Base-by-base conservation (phyloP, 2,888 invertebrate species). In the Tetanocera ferruginea region DNA sequence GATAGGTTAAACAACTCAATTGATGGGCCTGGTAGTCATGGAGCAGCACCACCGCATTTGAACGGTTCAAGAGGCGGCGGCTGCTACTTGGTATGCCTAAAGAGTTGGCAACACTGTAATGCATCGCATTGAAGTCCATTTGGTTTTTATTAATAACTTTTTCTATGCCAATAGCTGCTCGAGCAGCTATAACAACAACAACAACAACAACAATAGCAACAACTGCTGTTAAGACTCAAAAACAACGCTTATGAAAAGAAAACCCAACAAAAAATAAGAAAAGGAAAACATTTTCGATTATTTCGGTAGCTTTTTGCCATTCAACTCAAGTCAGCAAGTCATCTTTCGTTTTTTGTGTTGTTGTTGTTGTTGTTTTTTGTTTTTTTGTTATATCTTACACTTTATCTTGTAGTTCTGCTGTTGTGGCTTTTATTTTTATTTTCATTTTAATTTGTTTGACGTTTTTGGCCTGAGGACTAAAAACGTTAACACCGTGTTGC, bases 401-500 rank as follows among this genome's bases (percentile, higher is more conserved):
- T 49, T 23, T 37, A 57, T 37, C 17, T 43, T 60, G 28, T 34
- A 25, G 31, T 52, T 5, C 23, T 67, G 8, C 19, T 76, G 76
- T 3, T 55, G 80, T 86, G 85, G 84, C 83, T 85, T 84, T 85
- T 83, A 84, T 83, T 86, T 86, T 85, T 80, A 82, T 70, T 78
- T 69, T 28, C 66, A 23, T 72, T 73, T 57, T n/a, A 43, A 43
- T 31, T 25, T n/a, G 64, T 74, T 60, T 49, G 31, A 49, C 43
- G 49, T 78, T 80, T 80, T 70, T 77, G 55, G 78, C 84, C 78
- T 77, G 76, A 78, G 81, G 86, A 81, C 86, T 73, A 81, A 80
- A 82, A 83, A 83, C 86, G 84, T 85, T 85, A 85, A 85, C 86
- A 85, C 84, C 85, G 82, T 86, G 86, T 85, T 82, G 76, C 77